Evolutionary conservation across 1,140 invertebrate species (phyloP).

Genomic region (Lethrus apterus): DNA sequence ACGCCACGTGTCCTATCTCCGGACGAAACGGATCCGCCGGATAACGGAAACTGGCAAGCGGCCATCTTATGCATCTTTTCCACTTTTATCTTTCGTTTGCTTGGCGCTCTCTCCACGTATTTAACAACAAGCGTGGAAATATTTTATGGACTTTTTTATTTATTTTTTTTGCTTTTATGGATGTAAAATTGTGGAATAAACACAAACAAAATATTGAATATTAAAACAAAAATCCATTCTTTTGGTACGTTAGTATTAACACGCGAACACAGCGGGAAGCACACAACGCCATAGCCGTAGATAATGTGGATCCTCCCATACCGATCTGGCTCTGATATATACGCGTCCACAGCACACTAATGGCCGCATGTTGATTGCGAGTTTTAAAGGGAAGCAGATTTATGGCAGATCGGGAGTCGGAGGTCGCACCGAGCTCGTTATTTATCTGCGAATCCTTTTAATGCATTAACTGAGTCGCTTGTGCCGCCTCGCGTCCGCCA

Average conservation of each 20-base stretch:
- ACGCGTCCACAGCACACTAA: slow-evolving; percentile 32
- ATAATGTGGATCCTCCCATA: slow-evolving; percentile 29
- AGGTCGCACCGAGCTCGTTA: slow-evolving; percentile 25
- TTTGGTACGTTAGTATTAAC: no score
- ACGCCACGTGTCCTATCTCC: slow-evolving; percentile 22
- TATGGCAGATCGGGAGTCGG: slow-evolving; percentile 32
- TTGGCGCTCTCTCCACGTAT: no score
- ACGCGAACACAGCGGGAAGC: no score
- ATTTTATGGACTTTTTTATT: no score
- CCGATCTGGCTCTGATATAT: slow-evolving; percentile 31
- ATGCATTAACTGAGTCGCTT: slow-evolving; percentile 32
- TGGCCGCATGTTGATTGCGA: slow-evolving; percentile 37
- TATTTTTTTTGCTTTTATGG: no score
- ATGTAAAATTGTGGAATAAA: no score
- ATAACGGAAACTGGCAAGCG: slow-evolving; percentile 27
- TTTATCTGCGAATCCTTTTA: slow-evolving; percentile 34
- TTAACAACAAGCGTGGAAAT: no score
- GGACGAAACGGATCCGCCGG: slow-evolving; percentile 20
- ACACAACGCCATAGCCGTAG: slow-evolving; percentile 26
- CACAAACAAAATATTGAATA: no score
- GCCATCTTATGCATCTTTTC: slow-evolving; percentile 26
- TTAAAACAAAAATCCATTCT: no score
- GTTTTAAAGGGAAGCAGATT: slow-evolving; percentile 35
- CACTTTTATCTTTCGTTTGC: slow-evolving; percentile 18
- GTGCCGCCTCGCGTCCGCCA: no score